A percentile compares a stretch with the other conserved stretches of the same genome.
Conservation (phyloP, 2,888 invertebrate species). For the Xylophagus ater region DNA sequence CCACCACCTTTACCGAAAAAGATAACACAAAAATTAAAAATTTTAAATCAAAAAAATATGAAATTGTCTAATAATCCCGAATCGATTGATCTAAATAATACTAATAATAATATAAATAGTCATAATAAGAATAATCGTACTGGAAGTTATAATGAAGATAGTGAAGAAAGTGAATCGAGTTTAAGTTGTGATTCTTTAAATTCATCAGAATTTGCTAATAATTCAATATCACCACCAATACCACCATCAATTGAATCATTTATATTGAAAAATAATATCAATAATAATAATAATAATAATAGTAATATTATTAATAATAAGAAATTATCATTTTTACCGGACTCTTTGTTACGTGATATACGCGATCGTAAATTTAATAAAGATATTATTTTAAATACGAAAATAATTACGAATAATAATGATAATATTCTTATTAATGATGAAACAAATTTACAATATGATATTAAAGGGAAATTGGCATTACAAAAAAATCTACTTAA, state of each 20-base stretch:
- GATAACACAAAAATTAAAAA: slow-evolving; percentile 18
- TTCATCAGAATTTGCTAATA: slow-evolving; percentile 51
- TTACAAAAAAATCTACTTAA: too few relatives aligned
- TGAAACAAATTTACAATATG: neutral
- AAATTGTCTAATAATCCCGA: slow-evolving; percentile 24
- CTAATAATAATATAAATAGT: neutral
- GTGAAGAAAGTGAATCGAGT: slow-evolving; percentile 54
- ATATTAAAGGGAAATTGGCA: neutral
- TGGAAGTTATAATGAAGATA: slow-evolving; percentile 48
- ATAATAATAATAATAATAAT: slow-evolving; percentile 21
- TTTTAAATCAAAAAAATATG: slow-evolving; percentile 39
- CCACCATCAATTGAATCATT: slow-evolving; percentile 14
- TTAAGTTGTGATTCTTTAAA: slow-evolving; percentile 75
- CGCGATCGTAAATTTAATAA: slow-evolving; percentile 48
- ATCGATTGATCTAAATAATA: too few relatives aligned
- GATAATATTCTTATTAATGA: neutral
- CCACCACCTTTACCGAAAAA: slow-evolving; percentile 55
- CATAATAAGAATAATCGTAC: slow-evolving; percentile 29
- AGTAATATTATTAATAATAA: slow-evolving; percentile 15
- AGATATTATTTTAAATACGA: slow-evolving; percentile 42
- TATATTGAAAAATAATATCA: slow-evolving; percentile 33
- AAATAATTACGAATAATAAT: slow-evolving; percentile 15
- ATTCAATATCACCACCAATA: slow-evolving; percentile 37
- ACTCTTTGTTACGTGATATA: slow-evolving; percentile 56
- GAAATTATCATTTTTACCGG: slow-evolving; percentile 48